Evolutionary conservation across 2,888 invertebrate species (phyloP).

Genomic region (Ectemnius cavifrons): DNA sequence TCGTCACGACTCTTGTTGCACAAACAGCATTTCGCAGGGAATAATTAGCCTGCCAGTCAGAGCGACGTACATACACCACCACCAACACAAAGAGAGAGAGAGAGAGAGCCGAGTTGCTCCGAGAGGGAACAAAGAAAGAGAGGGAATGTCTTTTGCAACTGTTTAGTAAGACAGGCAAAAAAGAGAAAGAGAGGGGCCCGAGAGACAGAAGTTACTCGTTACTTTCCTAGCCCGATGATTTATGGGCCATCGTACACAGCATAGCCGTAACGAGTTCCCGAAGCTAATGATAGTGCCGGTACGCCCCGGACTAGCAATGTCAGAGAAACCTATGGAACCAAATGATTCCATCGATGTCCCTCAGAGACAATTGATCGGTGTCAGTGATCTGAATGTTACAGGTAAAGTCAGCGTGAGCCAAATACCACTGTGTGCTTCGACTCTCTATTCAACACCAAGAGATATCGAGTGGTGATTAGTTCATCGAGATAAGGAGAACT

Average conservation of each 20-base stretch:
- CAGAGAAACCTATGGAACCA: slow-evolving; percentile 11
- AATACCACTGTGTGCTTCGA: too few species aligned
- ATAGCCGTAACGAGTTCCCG: slow-evolving; percentile 3
- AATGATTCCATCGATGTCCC: slow-evolving; percentile 8
- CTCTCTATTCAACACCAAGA: too few species aligned
- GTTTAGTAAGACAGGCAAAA: slow-evolving; percentile 41
- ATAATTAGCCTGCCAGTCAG: slow-evolving; percentile 35
- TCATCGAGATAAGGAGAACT: too few species aligned
- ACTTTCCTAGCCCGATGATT: slow-evolving; percentile 44
- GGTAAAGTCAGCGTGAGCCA: too few species aligned
- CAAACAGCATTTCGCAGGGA: slow-evolving; percentile 43
- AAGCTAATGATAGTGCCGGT: slow-evolving; percentile 28
- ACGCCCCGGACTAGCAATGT: slow-evolving; percentile 14
- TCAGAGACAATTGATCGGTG: slow-evolving; percentile 1
- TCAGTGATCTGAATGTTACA: background rate
- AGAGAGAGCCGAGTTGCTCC: too few species aligned
- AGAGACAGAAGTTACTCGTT: slow-evolving; percentile 5
- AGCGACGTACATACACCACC: too few species aligned
- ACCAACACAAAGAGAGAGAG: too few species aligned
- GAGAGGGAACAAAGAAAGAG: background rate
- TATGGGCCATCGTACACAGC: slow-evolving; percentile 15
- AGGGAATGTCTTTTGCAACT: slow-evolving; percentile 42
- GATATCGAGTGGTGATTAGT: too few species aligned
- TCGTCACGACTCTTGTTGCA: slow-evolving; percentile 28
- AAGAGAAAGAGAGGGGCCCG: background rate